These are phyloP conservation scores for Protophormia terraenovae DNA, from an alignment of 2,888 invertebrate species.

Conservation along the genomic window DNA sequence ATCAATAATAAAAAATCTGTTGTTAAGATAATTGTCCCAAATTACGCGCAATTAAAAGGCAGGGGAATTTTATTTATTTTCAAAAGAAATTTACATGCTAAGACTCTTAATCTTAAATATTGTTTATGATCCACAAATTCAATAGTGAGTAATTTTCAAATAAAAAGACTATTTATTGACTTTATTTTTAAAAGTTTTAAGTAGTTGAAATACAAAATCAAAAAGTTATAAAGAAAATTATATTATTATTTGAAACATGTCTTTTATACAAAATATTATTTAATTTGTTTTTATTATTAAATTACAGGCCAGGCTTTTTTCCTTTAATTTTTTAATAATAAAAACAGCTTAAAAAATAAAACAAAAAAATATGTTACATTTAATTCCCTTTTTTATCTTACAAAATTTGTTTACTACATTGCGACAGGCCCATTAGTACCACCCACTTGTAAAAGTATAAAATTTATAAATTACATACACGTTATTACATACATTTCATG, in stretches of 20 bases:
- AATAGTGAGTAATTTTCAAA: background rate
- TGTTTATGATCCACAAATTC: background rate
- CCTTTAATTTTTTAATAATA: too few relatives aligned
- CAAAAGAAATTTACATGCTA: background rate
- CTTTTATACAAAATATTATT: too few relatives aligned
- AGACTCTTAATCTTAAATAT: background rate
- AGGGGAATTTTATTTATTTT: background rate
- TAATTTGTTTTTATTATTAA: too few relatives aligned
- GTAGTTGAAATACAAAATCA: background rate
- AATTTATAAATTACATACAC: slow-evolving; percentile 57
- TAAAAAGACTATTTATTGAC: background rate
- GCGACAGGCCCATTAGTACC: background rate
- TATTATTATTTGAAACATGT: too few relatives aligned
- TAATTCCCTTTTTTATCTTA: slow-evolving; percentile 23
- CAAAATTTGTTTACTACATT: slow-evolving; percentile 1
- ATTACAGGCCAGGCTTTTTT: too few relatives aligned
- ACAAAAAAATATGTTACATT: slow-evolving; percentile 1
- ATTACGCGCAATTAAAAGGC: slow-evolving; percentile 7
- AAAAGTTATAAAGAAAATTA: too few relatives aligned
- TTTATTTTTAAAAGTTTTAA: background rate
- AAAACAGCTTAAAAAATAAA: background rate
- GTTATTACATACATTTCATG: slow-evolving; percentile 20
- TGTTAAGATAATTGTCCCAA: background rate
- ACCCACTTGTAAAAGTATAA: slow-evolving; percentile 12
- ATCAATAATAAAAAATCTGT: slow-evolving; percentile 12